Conservation (phyloP, 2,888 invertebrate species). For the Cremastinae sp. region DNA sequence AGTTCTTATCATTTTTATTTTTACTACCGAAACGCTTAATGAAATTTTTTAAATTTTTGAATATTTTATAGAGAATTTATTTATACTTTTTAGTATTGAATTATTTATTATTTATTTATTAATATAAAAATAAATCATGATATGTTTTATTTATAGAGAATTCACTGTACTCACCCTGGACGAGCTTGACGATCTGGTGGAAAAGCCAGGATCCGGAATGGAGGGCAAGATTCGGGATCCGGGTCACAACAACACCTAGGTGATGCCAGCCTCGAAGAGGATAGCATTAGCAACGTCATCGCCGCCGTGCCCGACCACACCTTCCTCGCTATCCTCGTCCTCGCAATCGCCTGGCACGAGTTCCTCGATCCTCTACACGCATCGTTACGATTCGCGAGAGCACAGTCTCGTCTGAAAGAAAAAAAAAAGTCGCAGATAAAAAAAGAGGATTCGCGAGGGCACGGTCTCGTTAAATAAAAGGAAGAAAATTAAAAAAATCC, state of each 20-base stretch:
- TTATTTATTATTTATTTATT: too few species aligned
- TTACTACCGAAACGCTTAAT: too few species aligned
- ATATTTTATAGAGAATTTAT: too few species aligned
- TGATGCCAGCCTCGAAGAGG: conserved; percentile 75
- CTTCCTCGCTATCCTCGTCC: conserved; percentile 75
- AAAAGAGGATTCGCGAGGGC: conserved; percentile 7
- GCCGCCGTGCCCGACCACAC: conserved; percentile 74
- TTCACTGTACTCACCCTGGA: conserved; percentile 82
- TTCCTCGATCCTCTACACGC: conserved; percentile 77
- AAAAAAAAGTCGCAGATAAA: conserved; percentile 7
- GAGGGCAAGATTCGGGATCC: conserved; percentile 81
- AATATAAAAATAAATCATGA: too few species aligned
- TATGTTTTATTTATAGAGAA: conserved; percentile 65
- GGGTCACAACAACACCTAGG: conserved; percentile 76
- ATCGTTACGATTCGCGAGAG: conserved; percentile 76
- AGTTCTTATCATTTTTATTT: too few species aligned
- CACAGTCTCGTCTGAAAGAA: conserved; percentile 75
- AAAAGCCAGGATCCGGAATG: conserved; percentile 79
- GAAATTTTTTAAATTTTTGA: too few species aligned
- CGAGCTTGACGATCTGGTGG: conserved; percentile 83
- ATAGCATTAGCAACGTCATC: conserved; percentile 71
- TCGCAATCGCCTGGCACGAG: conserved; percentile 76
- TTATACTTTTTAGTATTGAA: too few species aligned
- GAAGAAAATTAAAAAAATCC: not conserved
- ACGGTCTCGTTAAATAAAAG: not conserved